Evolutionary conservation across 2,888 invertebrate species (phyloP), one percentile per base, ranked within the genome.

Genomic region (Patella caerulea): DNA sequence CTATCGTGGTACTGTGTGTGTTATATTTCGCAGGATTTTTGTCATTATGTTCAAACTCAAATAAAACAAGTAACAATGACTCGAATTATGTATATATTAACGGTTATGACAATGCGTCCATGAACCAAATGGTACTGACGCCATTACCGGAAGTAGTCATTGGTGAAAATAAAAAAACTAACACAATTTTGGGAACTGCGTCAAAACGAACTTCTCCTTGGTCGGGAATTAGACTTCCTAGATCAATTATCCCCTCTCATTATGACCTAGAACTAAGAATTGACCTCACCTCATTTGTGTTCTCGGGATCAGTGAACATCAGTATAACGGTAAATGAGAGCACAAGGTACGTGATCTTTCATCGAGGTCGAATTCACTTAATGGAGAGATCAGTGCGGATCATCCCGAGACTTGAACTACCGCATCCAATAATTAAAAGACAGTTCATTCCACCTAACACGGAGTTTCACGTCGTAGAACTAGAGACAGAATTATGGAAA

Each of bases 201-300:
- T n/a, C 59, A 17, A 34, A 19, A 55, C 7, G 7, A 11, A 17
- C 75, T 3, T 17, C 34, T 52, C 85, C 85, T 0, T 86, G 83
- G 81, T 73, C 79, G 53, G 79, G 80, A 9, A 84, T 88, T 52
- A 85, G 88, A 5, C 78, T 89, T 24, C 87, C 88, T 2, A 74
- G 84, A 17, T 78, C 82, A 24, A 75, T 89, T 11, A 78, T 86
- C 17, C 88, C 88, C 2, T 73, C 81, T 3, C 83, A 85, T 76
- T 89, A 89, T 79, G 84, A 86, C 29, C 78, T 89, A 7, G 82
- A 85, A 69, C 77, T 89, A 52, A 78, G 79, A 70, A 78, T 88
- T 7, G 83, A 85, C 72, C 76, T 88, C 71, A 78, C 81, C 14
- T 83, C 84, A 14, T 82, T 79, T 29, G 74, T 70, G 5, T 89